A percentile compares a stretch with the other conserved stretches of the same genome.
phyloP scores from a whole-genome alignment of 2,797 vertebrate species.

The Yasuhikotakia modesta region DNA sequence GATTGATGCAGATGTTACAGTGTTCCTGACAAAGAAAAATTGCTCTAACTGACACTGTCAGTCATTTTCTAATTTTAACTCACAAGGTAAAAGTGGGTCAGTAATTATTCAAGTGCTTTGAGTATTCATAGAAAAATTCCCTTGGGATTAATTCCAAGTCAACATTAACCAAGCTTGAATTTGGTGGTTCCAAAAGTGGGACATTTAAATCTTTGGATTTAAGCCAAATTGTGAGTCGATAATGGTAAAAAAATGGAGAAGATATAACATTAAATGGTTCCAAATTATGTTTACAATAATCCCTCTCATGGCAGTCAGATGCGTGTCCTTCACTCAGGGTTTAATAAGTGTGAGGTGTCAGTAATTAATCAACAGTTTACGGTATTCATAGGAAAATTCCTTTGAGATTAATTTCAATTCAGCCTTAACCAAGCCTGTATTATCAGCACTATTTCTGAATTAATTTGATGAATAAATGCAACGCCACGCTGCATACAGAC shows the following conservation, averaged over 20 bases:
- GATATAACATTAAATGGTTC: too few relatives aligned
- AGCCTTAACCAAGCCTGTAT: slow-evolving; percentile 9
- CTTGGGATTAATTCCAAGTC: slow-evolving; percentile 11
- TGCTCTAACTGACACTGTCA: background rate
- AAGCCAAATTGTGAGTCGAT: too few relatives aligned
- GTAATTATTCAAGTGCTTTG: background rate
- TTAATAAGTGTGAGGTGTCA: background rate
- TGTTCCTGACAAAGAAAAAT: background rate
- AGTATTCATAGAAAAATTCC: slow-evolving; percentile 43
- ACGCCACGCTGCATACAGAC: background rate
- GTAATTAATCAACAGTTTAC: background rate
- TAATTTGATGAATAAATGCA: slow-evolving; percentile 16
- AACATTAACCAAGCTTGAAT: slow-evolving; percentile 7
- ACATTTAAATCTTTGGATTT: too few relatives aligned
- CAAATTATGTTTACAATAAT: too few relatives aligned
- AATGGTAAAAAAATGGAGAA: too few relatives aligned
- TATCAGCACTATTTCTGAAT: slow-evolving; percentile 23
- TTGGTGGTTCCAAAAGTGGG: too few relatives aligned
- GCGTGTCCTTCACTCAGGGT: too few relatives aligned
- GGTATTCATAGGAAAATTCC: slow-evolving; percentile 43
- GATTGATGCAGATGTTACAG: background rate
- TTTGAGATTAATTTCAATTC: slow-evolving; percentile 20
- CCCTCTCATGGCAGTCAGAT: too few relatives aligned
- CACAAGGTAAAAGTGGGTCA: background rate
- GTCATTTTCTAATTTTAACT: background rate